Evolutionary conservation across 2,113 vertebrate species (phyloP).

Genomic region (Calidris pygmaea): DNA sequence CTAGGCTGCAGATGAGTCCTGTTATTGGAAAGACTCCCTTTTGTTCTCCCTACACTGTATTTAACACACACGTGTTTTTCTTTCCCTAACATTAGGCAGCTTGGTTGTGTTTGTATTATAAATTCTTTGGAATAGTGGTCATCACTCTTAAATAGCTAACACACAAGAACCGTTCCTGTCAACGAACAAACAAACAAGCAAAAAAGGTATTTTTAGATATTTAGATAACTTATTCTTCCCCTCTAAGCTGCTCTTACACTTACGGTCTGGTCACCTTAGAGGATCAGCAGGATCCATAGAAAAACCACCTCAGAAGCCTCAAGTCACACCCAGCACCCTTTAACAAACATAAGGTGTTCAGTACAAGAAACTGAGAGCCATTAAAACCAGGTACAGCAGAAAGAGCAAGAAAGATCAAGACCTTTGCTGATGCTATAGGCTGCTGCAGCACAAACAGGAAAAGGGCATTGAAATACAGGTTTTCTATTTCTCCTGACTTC

Average conservation of each 20-base stretch:
- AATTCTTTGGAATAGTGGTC: not conserved
- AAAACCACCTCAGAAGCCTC: not conserved
- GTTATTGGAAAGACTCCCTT: not conserved
- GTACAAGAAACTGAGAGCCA: not conserved
- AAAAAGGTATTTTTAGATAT: not conserved
- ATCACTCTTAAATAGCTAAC: not conserved
- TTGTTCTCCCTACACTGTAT: not conserved
- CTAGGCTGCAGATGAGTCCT: not conserved
- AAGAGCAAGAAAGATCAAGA: not conserved
- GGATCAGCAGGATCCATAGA: not conserved
- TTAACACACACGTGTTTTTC: not conserved
- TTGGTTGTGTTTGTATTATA: not conserved
- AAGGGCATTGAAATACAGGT: not conserved
- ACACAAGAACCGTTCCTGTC: not conserved
- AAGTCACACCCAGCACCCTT: not conserved
- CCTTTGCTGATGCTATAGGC: not conserved
- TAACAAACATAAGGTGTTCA: not conserved
- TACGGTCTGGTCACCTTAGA: not conserved
- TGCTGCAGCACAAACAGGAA: not conserved
- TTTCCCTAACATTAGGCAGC: not conserved
- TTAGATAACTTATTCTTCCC: not conserved
- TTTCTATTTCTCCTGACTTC: not conserved
- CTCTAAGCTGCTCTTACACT: not conserved
- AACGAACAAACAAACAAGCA: not conserved
- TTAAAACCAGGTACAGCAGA: not conserved